Conservation (phyloP, 1,140 invertebrate genomes). For the Drosophila jambulina region DNA sequence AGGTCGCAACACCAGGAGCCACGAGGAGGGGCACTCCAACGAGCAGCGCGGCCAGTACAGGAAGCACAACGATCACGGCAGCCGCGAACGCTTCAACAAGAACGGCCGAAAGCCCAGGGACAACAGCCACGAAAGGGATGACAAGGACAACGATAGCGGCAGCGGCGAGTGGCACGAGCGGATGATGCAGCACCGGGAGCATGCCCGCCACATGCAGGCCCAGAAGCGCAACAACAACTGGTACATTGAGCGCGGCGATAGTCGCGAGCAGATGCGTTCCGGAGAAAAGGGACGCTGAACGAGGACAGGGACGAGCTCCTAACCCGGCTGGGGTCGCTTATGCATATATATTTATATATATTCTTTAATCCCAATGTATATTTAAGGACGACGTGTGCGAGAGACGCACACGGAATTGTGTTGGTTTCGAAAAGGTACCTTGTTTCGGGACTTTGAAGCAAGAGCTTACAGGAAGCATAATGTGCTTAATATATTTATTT, state of each 20-base stretch:
- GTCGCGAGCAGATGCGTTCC: constrained; percentile 68
- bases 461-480: constrained; percentile 16
- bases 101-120: constrained; percentile 1
- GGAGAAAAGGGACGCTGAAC: constrained; percentile 41
- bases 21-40: constrained; percentile 37
- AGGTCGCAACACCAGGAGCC: constrained; percentile 9
- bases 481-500: constrained; percentile 45
- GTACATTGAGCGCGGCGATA: constrained; percentile 72
- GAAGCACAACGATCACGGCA: constrained; percentile 36
- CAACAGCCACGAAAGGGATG: constrained; percentile 5
- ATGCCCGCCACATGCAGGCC: constrained; percentile 56
- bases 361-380: constrained; percentile 40
- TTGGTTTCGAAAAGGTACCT: constrained; percentile 27
- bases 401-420: constrained; percentile 19
- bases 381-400: constrained; percentile 37
- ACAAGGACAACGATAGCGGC: constrained; percentile 44
- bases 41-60: constrained; percentile 31
- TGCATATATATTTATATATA: constrained; percentile 20
- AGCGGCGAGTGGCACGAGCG: constrained; percentile 76
- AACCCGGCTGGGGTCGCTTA: constrained; percentile 6
- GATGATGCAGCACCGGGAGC: constrained; percentile 75
- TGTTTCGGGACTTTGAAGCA: constrained; percentile 15
- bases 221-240: constrained; percentile 72
- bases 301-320: not conserved
- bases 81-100: constrained; percentile 14